Evolutionary conservation across 2,797 vertebrate genomes (phyloP).

Genomic region (Antennarius maculatus): DNA sequence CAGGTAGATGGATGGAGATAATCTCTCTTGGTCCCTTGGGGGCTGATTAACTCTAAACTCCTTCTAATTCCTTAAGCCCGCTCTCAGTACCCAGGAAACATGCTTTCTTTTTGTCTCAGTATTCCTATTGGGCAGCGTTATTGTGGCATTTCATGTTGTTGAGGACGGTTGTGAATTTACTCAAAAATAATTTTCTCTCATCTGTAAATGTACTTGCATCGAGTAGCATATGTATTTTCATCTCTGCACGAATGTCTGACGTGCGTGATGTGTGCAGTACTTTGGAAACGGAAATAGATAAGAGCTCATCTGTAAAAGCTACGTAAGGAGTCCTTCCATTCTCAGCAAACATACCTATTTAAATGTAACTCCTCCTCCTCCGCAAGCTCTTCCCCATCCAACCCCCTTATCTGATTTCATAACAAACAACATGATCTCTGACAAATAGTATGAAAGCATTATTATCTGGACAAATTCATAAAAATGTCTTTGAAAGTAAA

Average conservation of each 20-base stretch:
- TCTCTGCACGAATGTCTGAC: constrained; percentile 25
- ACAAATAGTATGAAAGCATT: constrained; percentile 1
- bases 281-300: constrained; percentile 65
- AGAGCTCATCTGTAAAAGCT: constrained; percentile 65
- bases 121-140: constrained; percentile 26
- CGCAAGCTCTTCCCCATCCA: constrained; percentile 49
- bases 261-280: constrained; percentile 40
- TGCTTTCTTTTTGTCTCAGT: constrained; percentile 64
- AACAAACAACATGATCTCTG: constrained; percentile 34
- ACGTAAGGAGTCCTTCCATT: constrained; percentile 72
- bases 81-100: constrained; percentile 70
- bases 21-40: constrained; percentile 77
- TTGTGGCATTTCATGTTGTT: not conserved
- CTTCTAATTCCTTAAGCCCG: constrained; percentile 79
- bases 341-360: constrained; percentile 71
- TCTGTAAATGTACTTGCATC: not conserved
- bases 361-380: constrained; percentile 57
- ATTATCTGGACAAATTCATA: constrained; percentile 5
- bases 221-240: not conserved
- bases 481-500: not conserved
- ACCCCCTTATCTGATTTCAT: constrained; percentile 40
- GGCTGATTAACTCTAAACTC: constrained; percentile 81
- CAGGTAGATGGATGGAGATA: constrained; percentile 72
- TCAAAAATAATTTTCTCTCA: not conserved
- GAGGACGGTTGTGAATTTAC: not conserved